Conservation (phyloP, 2,113 vertebrate genomes). For the Erythrocercus mccallii region DNA sequence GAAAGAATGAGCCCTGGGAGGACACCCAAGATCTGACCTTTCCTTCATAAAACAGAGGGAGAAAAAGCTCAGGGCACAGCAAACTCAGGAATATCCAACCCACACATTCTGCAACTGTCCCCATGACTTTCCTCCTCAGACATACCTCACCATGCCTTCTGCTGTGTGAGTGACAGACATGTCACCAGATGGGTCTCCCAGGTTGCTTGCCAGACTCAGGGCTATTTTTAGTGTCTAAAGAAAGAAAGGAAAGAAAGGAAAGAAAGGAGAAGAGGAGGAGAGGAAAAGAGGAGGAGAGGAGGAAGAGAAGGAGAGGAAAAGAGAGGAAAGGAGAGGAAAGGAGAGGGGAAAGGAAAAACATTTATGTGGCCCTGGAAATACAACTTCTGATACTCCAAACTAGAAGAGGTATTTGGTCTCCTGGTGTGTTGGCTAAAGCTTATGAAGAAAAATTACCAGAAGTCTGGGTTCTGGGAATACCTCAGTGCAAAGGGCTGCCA, state of each 20-base stretch:
- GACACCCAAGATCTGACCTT: not conserved
- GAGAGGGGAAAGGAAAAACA: not conserved
- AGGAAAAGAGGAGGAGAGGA: too few species aligned
- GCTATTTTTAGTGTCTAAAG: slow-evolving; percentile 90
- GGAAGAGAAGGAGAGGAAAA: not conserved
- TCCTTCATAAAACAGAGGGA: not conserved
- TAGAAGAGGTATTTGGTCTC: not conserved
- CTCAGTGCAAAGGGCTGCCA: not conserved
- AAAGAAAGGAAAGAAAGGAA: not conserved
- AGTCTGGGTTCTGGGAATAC: not conserved
- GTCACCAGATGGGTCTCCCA: slow-evolving; percentile 89
- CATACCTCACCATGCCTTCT: slow-evolving; percentile 89
- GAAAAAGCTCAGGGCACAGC: not conserved
- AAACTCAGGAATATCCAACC: not conserved
- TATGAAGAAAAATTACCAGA: not conserved
- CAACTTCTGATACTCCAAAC: not conserved
- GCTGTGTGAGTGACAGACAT: slow-evolving; percentile 76
- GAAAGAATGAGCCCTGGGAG: not conserved
- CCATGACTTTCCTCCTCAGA: not conserved
- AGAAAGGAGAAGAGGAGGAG: not conserved
- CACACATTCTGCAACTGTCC: not conserved
- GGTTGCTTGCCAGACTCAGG: slow-evolving; percentile 83
- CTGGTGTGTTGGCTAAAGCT: not conserved
- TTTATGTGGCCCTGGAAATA: not conserved
- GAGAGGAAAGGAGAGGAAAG: not conserved